Evolutionary conservation across 1,140 invertebrate genomes (phyloP).

Genomic region (Aphaenogaster rudis): DNA sequence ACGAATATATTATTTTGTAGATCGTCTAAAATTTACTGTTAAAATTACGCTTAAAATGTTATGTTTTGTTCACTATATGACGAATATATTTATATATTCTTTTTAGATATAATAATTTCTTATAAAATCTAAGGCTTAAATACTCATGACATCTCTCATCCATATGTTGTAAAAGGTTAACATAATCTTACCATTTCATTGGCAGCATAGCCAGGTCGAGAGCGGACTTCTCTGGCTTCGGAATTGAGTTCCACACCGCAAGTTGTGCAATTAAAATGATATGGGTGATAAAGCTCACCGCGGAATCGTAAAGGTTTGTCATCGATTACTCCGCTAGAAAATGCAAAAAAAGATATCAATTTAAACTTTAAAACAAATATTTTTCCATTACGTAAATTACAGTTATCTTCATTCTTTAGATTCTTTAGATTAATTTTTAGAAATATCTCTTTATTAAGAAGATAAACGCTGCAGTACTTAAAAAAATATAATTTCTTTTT

Average conservation of each 20-base stretch:
- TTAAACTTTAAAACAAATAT: background rate
- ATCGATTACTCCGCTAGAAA: conserved; percentile 95
- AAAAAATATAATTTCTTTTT: background rate
- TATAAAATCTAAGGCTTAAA: background rate
- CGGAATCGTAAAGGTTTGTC: conserved; percentile 98
- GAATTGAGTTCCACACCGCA: conserved; percentile 95
- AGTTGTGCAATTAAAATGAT: conserved; percentile 99
- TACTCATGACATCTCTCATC: background rate
- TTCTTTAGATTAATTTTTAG: background rate
- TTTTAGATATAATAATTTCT: conserved; percentile 15
- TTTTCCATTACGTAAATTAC: background rate
- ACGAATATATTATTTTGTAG: background rate
- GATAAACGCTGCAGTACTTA: background rate
- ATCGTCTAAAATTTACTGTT: conserved; percentile 3
- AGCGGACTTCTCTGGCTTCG: conserved; percentile 97
- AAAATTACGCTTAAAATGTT: background rate
- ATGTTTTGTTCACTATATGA: background rate
- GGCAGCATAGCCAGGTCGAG: conserved; percentile 94
- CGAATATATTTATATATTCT: background rate
- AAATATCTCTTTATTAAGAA: background rate
- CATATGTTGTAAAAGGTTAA: conserved; percentile 44
- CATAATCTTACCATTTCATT: conserved; percentile 92
- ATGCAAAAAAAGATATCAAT: background rate
- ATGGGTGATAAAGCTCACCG: conserved; percentile 99
- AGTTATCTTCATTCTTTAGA: background rate